These are phyloP conservation scores for Daubentonia madagascariensis DNA, from an alignment of 2,113 vertebrate species.

Conservation along the genomic window DNA sequence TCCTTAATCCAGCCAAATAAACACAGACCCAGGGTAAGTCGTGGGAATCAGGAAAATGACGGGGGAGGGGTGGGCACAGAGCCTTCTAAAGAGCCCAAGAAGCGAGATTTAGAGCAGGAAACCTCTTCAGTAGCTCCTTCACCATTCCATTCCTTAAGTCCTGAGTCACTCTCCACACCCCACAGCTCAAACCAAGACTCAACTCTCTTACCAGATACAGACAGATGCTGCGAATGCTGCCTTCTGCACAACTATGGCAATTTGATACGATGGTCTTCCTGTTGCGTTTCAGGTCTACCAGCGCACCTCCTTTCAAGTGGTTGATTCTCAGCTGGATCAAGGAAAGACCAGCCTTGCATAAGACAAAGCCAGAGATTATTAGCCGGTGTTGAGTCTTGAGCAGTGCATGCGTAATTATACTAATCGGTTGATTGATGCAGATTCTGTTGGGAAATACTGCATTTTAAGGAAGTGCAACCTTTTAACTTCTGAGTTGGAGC, in stretches of 20 bases:
- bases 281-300: not conserved
- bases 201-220: slow-evolving; percentile 45
- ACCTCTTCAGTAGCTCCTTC: not conserved
- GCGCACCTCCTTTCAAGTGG: not conserved
- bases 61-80: accelerated
- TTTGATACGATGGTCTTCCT: not conserved
- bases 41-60: not conserved
- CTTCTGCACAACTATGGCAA: not conserved
- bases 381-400: not conserved
- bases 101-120: not conserved
- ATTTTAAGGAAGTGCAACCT: slow-evolving; percentile 76
- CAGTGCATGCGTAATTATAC: not conserved
- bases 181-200: not conserved
- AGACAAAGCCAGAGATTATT: not conserved
- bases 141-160: not conserved
- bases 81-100: not conserved
- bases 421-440: slow-evolving; percentile 41
- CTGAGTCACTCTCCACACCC: slow-evolving; percentile 22
- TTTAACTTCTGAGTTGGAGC: slow-evolving; percentile 55
- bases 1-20: not conserved
- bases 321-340: not conserved
- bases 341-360: not conserved
- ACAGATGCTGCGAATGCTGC: not conserved
- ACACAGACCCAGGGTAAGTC: not conserved
- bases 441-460: slow-evolving; percentile 62